Conservation (phyloP, 2,888 invertebrate species). For the Clusia tigrina region DNA sequence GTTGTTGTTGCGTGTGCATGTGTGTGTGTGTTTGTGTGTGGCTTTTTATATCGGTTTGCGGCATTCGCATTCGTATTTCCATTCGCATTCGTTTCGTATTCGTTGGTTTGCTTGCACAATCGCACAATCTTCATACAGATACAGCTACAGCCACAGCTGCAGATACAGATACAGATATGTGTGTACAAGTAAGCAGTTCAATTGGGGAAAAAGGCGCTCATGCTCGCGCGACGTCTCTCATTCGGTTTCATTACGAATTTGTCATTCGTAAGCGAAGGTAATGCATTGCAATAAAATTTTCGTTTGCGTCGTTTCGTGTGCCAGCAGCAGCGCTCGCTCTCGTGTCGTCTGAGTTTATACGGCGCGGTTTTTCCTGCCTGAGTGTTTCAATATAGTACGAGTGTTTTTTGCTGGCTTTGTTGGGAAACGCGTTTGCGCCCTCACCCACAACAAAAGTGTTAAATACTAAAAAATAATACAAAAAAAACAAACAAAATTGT, state of each 20-base stretch:
- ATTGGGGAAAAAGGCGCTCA: conserved; percentile 16
- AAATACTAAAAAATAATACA: neutral
- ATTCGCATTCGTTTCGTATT: conserved; percentile 36
- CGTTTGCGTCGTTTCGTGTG: conserved; percentile 52
- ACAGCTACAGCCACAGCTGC: neutral
- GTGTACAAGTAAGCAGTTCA: neutral
- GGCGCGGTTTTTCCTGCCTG: conserved; percentile 12
- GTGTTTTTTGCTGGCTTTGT: neutral
- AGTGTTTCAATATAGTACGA: conserved; percentile 35
- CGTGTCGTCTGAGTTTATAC: neutral
- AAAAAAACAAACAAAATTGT: neutral
- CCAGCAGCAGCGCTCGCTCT: conserved; percentile 16
- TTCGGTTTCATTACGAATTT: conserved; percentile 60
- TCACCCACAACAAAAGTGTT: neutral
- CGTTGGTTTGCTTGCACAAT: conserved; percentile 43
- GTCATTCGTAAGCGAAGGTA: conserved; percentile 63
- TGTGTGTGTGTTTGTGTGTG: conserved; percentile 31
- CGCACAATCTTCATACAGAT: conserved; percentile 14
- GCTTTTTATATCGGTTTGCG: conserved; percentile 32
- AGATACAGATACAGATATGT: conserved; percentile 25
- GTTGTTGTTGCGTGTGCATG: conserved; percentile 42
- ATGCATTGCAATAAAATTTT: conserved; percentile 60
- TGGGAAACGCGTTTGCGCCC: neutral
- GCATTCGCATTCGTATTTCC: conserved; percentile 9
- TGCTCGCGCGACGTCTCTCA: conserved; percentile 26